phyloP scores from a whole-genome alignment of 2,113 vertebrate genomes.

The Pluvianellus socialis region DNA sequence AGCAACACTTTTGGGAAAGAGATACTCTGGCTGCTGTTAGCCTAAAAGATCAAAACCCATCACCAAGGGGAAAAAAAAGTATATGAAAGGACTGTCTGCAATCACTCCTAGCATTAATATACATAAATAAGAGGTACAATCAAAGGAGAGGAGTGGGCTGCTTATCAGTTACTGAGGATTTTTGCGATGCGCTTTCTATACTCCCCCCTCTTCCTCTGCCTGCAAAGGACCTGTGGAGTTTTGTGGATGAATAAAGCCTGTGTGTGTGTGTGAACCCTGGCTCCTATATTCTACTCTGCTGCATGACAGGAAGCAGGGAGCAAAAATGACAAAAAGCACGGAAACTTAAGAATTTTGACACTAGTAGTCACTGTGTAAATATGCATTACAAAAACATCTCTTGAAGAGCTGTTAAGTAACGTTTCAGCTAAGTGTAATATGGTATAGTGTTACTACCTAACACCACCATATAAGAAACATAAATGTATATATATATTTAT shows the following conservation, averaged over 20 bases:
- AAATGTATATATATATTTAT: not conserved
- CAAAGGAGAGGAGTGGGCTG: not conserved
- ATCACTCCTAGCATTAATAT: not conserved
- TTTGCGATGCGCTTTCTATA: not conserved
- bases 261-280: not conserved
- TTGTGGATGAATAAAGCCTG: not conserved
- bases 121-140: not conserved
- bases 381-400: not conserved
- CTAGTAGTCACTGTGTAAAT: not conserved
- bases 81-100: not conserved
- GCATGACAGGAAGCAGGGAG: not conserved
- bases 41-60: not conserved
- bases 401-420: not conserved
- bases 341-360: not conserved
- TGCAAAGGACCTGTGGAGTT: not conserved
- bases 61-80: too few relatives aligned
- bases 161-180: not conserved
- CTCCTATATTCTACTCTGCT: not conserved
- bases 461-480: not conserved
- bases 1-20: not conserved
- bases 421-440: not conserved
- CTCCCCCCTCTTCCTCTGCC: not conserved
- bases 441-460: not conserved
- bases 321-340: rapidly evolving
- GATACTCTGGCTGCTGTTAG: not conserved